Base-by-base conservation (phyloP, 2,797 vertebrate species). In the Urosaurus nigricauda region DNA sequence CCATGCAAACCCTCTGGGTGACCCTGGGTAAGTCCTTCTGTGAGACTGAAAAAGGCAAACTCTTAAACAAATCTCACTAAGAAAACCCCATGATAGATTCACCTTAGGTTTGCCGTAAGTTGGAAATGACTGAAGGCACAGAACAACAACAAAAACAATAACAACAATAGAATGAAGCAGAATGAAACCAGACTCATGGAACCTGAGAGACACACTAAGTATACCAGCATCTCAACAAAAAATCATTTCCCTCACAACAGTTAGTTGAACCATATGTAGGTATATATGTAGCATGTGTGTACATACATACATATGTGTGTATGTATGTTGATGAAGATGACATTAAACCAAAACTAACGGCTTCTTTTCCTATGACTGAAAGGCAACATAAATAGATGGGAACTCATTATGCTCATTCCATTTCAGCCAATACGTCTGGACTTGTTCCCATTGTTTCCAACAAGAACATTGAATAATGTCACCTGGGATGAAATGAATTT, bases 141-240 rank as follows among this genome's bases (percentile, higher is more conserved):
- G 17, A 63, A 63, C 60, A 63, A 63, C 24, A 63, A 19, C 19
- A 51, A 51, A 4, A 51, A 51, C 47, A 51, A 51, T 8, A 51
- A 51, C 47, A 51, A 26, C 60, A 63, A 63, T 21, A 63, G 53
- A 56, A 9, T 9, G 53, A 56, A 56, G 2, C 53, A 63, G 21
- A 81, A 58, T 53, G 78, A 71, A n/a, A 9, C 26, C 16, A 47
- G 47, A 81, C 81, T 26, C 17, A 9, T 51, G 47, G 68, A 12
- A 47, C 17, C 26, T 29, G n/a, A 56, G n/a, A 70, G 65, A 21
- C 13, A 71, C 47, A 5, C 53, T 16, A 87, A 73, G 88, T 85
- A 88, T 32, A 88, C 58, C 21, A 29, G 3, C 77, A 90, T 85
- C 51, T 53, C 51, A 35, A 29, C 63, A 82, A 90, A 82, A 80